Percentiles rank a stretch among this genome's conserved stretches.
phyloP scores from a whole-genome alignment of 2,888 invertebrate species.

The Drosophila mimica region DNA sequence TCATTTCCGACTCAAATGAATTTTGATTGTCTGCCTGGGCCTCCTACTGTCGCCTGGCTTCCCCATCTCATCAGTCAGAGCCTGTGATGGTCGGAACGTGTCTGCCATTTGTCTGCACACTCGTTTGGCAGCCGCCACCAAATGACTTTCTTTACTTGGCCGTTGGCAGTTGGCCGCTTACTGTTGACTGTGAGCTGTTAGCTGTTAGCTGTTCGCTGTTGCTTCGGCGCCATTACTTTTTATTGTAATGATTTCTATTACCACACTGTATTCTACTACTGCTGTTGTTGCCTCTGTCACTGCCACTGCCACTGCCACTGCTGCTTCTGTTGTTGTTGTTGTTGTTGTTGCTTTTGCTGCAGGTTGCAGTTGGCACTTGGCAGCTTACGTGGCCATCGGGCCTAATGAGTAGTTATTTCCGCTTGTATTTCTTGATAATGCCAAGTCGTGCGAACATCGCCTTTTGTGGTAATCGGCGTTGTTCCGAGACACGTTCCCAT shows the following conservation, averaged over 20 bases:
- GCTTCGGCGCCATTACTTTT: constrained; percentile 75
- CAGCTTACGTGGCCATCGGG: constrained; percentile 75
- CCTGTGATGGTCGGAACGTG: constrained; percentile 68
- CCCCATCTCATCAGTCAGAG: constrained; percentile 7
- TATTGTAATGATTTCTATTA: constrained; percentile 81
- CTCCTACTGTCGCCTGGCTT: constrained; percentile 17
- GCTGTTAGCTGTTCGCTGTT: constrained; percentile 60
- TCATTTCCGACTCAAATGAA: constrained; percentile 81
- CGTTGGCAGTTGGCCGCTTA: constrained; percentile 14
- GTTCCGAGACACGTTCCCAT: constrained; percentile 60
- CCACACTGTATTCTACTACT: constrained; percentile 50
- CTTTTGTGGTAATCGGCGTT: constrained; percentile 59
- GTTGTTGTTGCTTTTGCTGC: constrained; percentile 35
- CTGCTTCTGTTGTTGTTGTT: constrained; percentile 26
- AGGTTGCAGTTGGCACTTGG: constrained; percentile 46
- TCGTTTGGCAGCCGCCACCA: constrained; percentile 65
- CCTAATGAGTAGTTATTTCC: constrained; percentile 79
- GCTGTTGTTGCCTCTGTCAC: constrained; percentile 27
- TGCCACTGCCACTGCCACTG: constrained; percentile 18
- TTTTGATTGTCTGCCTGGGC: constrained; percentile 75
- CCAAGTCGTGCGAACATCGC: constrained; percentile 63
- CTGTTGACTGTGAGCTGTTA: constrained; percentile 33
- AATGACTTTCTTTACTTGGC: constrained; percentile 76
- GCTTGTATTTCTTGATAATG: constrained; percentile 76
- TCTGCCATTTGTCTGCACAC: constrained; percentile 78